phyloP scores from a whole-genome alignment of 2,888 invertebrate genomes.

The Agriopis aurantiaria region DNA sequence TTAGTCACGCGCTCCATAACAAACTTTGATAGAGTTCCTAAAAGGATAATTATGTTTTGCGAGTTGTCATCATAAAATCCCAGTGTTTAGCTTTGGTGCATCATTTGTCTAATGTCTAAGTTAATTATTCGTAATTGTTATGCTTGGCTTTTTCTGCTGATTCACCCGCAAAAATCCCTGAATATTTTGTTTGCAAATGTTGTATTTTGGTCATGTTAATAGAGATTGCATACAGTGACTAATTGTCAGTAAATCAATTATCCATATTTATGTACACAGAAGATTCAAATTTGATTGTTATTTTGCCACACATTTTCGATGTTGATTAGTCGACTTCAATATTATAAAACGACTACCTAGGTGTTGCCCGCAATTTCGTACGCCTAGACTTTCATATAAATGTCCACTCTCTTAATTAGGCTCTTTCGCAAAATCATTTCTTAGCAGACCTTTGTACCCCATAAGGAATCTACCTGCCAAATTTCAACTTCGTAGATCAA shows the following conservation, averaged over 20 bases:
- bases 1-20: slow-evolving; percentile 11
- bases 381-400: no score
- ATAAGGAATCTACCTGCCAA: no score
- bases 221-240: not conserved
- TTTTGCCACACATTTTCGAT: not conserved
- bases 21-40: slow-evolving; percentile 14
- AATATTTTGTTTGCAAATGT: not conserved
- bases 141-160: not conserved
- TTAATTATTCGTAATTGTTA: not conserved
- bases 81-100: slow-evolving; percentile 4
- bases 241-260: not conserved
- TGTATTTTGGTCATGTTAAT: not conserved
- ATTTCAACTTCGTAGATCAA: no score
- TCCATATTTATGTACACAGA: not conserved
- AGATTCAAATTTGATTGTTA: not conserved
- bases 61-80: slow-evolving; percentile 5
- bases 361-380: not conserved
- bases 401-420: no score
- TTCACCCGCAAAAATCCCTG: not conserved
- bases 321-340: slow-evolving; percentile 37
- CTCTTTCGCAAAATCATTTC: no score
- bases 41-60: slow-evolving; percentile 16
- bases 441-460: no score
- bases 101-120: not conserved
- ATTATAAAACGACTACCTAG: slow-evolving; percentile 49